Evolutionary conservation across 23 tunicate genomes (phyloP).

Genomic region (Botrylloides violaceus): DNA sequence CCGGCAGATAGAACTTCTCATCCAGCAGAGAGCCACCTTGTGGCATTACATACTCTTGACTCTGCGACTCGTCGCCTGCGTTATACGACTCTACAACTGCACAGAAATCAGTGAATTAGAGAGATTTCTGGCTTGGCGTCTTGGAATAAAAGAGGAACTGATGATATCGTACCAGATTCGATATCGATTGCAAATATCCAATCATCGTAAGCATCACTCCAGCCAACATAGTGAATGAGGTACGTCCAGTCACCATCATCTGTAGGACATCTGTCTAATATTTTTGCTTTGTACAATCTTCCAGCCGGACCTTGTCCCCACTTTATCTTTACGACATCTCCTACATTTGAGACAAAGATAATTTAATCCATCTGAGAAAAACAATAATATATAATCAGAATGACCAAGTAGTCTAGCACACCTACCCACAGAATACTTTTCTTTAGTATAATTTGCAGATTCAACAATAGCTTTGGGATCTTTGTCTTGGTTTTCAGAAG

Average conservation of each 20-base stretch:
- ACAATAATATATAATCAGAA: too few relatives aligned
- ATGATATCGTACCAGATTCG: slow-evolving; percentile 2
- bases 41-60: background rate
- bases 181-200: slow-evolving; percentile 14
- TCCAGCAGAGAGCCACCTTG: slow-evolving; percentile 9
- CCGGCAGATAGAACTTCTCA: slow-evolving; percentile 16
- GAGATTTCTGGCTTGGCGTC: too few relatives aligned
- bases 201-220: slow-evolving; percentile 14
- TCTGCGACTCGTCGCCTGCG: background rate
- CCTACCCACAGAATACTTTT: too few relatives aligned
- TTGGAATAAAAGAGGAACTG: too few relatives aligned
- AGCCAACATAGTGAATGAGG: slow-evolving; percentile 23
- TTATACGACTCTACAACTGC: background rate
- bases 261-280: slow-evolving; percentile 12
- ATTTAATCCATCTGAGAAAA: background rate
- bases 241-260: slow-evolving; percentile 17
- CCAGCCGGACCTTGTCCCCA: background rate
- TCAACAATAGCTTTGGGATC: too few relatives aligned
- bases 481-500: too few relatives aligned
- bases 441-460: too few relatives aligned
- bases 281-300: slow-evolving; percentile 12
- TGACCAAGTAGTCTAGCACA: too few relatives aligned
- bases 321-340: slow-evolving; percentile 2
- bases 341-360: slow-evolving; percentile 2
- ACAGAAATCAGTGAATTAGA: too few relatives aligned